Percentiles rank a stretch among this genome's conserved stretches.
These are phyloP conservation scores for Lophius americanus DNA, from an alignment of 2,797 vertebrate genomes.

Conservation along the genomic window DNA sequence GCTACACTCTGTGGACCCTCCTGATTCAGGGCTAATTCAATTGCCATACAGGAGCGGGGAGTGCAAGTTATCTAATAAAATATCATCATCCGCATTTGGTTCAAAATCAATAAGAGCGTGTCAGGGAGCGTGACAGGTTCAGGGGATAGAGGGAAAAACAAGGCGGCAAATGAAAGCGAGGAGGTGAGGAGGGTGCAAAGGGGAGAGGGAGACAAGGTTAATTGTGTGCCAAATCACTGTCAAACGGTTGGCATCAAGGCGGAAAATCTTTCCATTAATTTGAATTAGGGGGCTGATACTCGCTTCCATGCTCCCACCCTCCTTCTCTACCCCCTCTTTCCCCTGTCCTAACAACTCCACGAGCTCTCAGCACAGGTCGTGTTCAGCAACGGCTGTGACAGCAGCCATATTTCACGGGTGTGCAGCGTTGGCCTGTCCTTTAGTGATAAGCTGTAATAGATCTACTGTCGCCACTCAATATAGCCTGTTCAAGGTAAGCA, in stretches of 20 bases:
- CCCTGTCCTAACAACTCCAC: constrained; percentile 49
- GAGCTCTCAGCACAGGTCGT: constrained; percentile 62
- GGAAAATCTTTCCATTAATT: constrained; percentile 79
- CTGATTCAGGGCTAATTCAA: constrained; percentile 59
- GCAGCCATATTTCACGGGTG: constrained; percentile 89
- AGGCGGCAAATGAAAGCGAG: constrained; percentile 21
- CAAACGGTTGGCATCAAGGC: constrained; percentile 73
- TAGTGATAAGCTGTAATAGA: constrained; percentile 96
- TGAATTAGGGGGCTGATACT: constrained; percentile 69
- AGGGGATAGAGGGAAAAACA: constrained; percentile 25
- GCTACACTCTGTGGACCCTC: constrained; percentile 20
- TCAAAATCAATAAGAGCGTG: constrained; percentile 67
- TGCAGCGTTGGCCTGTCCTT: constrained; percentile 83
- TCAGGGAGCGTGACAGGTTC: constrained; percentile 47
- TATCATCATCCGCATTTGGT: constrained; percentile 54
- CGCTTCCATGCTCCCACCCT: constrained; percentile 21
- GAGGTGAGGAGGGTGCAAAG: constrained; percentile 44
- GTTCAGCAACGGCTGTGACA: constrained; percentile 84
- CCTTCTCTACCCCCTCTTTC: constrained; percentile 12
- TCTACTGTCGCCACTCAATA: constrained; percentile 82
- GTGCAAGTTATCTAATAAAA: constrained; percentile 63
- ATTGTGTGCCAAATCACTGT: constrained; percentile 76
- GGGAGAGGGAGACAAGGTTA: constrained; percentile 65
- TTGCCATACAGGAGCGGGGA: constrained; percentile 44
- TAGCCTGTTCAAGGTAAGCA: constrained; percentile 83